These are phyloP conservation scores for Leptestheria dahalacensis DNA, from an alignment of 1,140 invertebrate genomes.

Conservation along the genomic window DNA sequence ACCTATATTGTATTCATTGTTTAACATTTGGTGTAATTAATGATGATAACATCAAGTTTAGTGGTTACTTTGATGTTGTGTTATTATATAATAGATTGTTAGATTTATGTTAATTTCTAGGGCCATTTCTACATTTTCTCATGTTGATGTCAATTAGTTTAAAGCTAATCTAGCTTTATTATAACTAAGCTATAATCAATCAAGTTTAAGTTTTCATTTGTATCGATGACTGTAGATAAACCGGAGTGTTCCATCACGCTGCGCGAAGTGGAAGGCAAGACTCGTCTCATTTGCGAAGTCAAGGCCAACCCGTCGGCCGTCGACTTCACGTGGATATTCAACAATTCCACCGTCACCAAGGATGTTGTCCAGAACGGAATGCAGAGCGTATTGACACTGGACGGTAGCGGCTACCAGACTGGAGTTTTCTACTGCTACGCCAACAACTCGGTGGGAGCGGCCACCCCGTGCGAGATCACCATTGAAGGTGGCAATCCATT, in stretches of 20 bases:
- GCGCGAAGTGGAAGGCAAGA: constrained; percentile 48
- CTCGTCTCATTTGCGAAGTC: constrained; percentile 62
- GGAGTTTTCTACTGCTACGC: constrained; percentile 69
- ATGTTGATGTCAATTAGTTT: too few species aligned
- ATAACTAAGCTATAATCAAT: too few species aligned
- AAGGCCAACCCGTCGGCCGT: constrained; percentile 64
- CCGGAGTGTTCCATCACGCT: constrained; percentile 67
- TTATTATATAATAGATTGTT: too few species aligned
- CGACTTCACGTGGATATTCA: constrained; percentile 66
- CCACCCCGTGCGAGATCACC: constrained; percentile 57
- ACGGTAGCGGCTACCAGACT: constrained; percentile 44
- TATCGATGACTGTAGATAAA: constrained; percentile 43
- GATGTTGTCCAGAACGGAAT: constrained; percentile 37
- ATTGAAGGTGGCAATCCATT: constrained; percentile 44
- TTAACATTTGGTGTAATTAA: too few species aligned
- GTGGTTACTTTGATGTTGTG: too few species aligned
- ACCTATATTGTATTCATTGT: too few species aligned
- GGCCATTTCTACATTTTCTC: background rate
- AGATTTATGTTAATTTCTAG: too few species aligned
- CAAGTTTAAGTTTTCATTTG: too few species aligned
- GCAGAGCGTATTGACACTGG: constrained; percentile 47
- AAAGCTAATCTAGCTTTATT: too few species aligned
- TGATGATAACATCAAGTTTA: too few species aligned
- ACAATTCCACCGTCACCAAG: constrained; percentile 52
- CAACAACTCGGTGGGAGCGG: constrained; percentile 61